A percentile compares a stretch with the other conserved stretches of the same genome.
These are phyloP conservation scores for Sitta carolinensis DNA, from an alignment of 2,797 vertebrate species.

Conservation along the genomic window DNA sequence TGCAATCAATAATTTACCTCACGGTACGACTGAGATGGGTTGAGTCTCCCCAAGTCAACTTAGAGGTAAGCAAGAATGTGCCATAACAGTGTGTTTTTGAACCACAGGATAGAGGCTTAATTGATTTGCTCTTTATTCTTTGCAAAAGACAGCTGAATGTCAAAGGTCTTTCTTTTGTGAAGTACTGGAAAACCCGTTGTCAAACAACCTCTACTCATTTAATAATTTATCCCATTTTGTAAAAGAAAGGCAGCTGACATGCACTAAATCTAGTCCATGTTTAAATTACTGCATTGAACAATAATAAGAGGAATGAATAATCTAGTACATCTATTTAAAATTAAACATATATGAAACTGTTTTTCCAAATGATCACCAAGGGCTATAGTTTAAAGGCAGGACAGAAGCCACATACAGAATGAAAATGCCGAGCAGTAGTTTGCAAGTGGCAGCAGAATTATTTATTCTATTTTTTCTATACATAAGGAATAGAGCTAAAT, in stretches of 20 bases:
- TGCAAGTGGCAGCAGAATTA: conserved; percentile 77
- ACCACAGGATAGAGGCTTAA: conserved; percentile 70
- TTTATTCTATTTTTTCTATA: conserved; percentile 84
- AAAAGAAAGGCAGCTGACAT: conserved; percentile 76
- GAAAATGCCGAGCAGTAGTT: conserved; percentile 74
- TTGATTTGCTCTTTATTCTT: conserved; percentile 81
- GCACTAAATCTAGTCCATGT: conserved; percentile 77
- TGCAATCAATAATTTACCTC: conserved; percentile 45
- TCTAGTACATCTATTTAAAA: conserved; percentile 78
- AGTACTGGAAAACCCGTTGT: conserved; percentile 78
- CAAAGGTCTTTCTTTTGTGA: conserved; percentile 80
- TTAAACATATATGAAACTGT: conserved; percentile 82
- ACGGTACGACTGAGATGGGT: neutral
- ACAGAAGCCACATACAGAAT: conserved; percentile 67
- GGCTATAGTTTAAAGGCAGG: conserved; percentile 78
- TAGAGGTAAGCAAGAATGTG: conserved; percentile 62
- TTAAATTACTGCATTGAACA: conserved; percentile 77
- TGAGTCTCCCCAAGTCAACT: conserved; percentile 53
- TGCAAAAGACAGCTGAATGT: conserved; percentile 79
- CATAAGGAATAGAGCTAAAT: conserved; percentile 82
- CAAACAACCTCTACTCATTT: conserved; percentile 80
- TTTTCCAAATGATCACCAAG: conserved; percentile 78
- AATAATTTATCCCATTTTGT: conserved; percentile 83
- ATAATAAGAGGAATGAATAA: conserved; percentile 80
- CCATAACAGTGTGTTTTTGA: conserved; percentile 59